Evolutionary conservation across 37 sponge, comb jelly and placozoan genomes (phyloP), one percentile per base, ranked within the genome.

Genomic region (Aplysina aerophoba): DNA sequence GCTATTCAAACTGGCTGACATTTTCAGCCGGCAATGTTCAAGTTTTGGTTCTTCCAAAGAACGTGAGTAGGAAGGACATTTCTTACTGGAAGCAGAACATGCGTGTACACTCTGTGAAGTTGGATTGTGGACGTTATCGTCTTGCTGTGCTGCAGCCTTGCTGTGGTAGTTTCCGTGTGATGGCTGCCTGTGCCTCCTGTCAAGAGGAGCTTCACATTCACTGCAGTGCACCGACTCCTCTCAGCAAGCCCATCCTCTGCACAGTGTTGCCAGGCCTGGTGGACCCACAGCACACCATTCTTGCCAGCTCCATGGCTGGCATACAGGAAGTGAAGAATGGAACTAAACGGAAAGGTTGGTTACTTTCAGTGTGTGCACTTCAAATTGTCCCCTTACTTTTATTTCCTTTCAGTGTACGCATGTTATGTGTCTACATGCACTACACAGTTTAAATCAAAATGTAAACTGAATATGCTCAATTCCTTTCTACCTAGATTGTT

Each of bases 231-330:
- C 57, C 30, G 21, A 17, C 27, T 56, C 55, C 55, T 41, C 31
- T 50, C 87, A 84, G 13, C 60, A 71, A 19, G 30, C 81, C 1
- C 20, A 36, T 50, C 50, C 16, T 75, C 41, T 81, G 81, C 56
- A 88, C 66, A 38, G 66, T 92, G 0, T 35, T 88, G 14, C 92
- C 92, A 33, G 86, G 80, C 0, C 37, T 78, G 56, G 54, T 92
- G 17, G 69, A 41, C 27, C 68, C 73, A 2, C 41, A 34, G 0
- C 22, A 61, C 37, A 83, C 69, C 8, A 30, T 85, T 55, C 19
- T 82, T 17, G 69, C 60, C 13, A 24, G 20, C 21, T 33, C 80
- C 27, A 56, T 83, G 11, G n/a, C 24, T 21, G 84, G 61, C 24
- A 69, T 75, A 11, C 15, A 22, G 55, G 59, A 4, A 28, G 82